phyloP scores from a whole-genome alignment of 1,140 invertebrate species.

The Halyomorpha halys region DNA sequence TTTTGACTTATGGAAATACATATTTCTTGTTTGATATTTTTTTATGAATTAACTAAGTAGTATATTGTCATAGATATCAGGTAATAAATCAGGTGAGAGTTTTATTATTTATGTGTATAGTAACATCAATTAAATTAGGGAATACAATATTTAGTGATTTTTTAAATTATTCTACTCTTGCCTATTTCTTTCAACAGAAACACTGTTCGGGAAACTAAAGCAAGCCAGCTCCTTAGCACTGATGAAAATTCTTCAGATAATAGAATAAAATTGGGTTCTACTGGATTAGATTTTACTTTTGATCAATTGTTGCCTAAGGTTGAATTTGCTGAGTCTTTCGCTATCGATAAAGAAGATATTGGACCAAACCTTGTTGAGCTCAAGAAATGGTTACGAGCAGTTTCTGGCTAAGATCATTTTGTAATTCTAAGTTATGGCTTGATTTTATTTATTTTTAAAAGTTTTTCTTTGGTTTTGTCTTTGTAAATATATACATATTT shows the following conservation, averaged over 20 bases:
- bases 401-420: background rate
- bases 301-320: conserved; percentile 47
- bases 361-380: background rate
- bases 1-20: too few species aligned
- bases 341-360: conserved; percentile 42
- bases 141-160: too few species aligned
- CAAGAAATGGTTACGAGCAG: background rate
- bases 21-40: too few species aligned
- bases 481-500: too few species aligned
- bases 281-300: conserved; percentile 73
- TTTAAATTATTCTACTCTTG: too few species aligned
- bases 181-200: conserved; percentile 48
- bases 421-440: too few species aligned
- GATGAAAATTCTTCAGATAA: conserved; percentile 48
- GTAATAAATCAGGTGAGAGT: too few species aligned
- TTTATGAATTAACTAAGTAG: background rate
- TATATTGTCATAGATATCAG: too few species aligned
- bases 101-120: too few species aligned
- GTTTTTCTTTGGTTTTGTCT: too few species aligned
- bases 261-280: conserved; percentile 52
- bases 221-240: conserved; percentile 60
- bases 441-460: too few species aligned
- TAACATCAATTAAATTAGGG: too few species aligned
- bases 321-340: conserved; percentile 61
- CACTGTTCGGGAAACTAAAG: conserved; percentile 64